Evolutionary conservation across 2,888 invertebrate species (phyloP), one percentile per base, ranked within the genome.

Genomic region (Drosophila yooni): DNA sequence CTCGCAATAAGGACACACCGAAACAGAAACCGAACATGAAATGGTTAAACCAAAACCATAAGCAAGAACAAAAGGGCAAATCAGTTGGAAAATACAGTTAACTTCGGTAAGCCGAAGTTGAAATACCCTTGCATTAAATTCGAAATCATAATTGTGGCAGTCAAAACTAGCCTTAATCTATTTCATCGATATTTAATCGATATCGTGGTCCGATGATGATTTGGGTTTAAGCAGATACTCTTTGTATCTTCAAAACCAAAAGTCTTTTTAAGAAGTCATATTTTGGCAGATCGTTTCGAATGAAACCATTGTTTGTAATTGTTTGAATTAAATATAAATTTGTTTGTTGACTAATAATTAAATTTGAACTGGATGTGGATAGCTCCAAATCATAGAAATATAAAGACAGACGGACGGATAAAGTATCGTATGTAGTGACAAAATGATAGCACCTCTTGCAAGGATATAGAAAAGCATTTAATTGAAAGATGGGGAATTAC

Each of bases 401-500:
- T 6, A 27, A 18, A 11, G 36, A 54, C n/a, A n/a, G 27, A 29
- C 10, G 2, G 15, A n/a, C n/a, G 3, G 3, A 11, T 10, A 33
- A 33, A 33, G 8, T 38, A 18, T 40, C n/a, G 10, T 7, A 18
- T 18, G n/a, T 38, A 5, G 10, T 13, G 18, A 13, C 11, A 27
- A 34, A 58, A 18, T 13, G 10, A 29, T 15, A 62, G 18, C 27
- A 48, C 7, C 48, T 34, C 11, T 34, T 52, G 29, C 52, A 60
- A 52, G 21, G 3, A 11, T 36, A 21, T 34, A 6, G 6, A 57
- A 51, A 50, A 38, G 8, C 1, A 43, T 56, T 15, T 6, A 29
- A 31, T n/a, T 7, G 1, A 25, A 18, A 10, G 13, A 3, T 7
- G 11, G 7, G 11, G 54, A 57, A 54, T 61, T 61, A 94, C 95